phyloP scores from a whole-genome alignment of 2,888 invertebrate genomes.

The Calliphora vomitoria region DNA sequence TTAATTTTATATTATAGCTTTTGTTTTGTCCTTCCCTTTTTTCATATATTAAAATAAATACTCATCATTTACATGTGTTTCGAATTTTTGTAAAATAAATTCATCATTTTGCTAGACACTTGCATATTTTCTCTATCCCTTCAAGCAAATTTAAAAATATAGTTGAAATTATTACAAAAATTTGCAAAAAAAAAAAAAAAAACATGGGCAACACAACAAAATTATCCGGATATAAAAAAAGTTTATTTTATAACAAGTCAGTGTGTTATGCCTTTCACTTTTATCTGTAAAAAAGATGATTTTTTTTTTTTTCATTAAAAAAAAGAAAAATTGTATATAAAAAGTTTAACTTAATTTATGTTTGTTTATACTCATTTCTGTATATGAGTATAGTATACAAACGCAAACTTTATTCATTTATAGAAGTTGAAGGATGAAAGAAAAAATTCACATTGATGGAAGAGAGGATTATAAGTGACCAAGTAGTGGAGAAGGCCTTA shows the following conservation, averaged over 20 bases:
- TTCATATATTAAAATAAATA: not conserved
- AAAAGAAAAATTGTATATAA: constrained; percentile 12
- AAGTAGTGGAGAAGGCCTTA: not conserved
- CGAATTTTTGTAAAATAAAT: constrained; percentile 39
- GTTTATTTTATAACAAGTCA: constrained; percentile 31
- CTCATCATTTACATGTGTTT: constrained; percentile 61
- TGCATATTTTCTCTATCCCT: not conserved
- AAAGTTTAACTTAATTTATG: constrained; percentile 36
- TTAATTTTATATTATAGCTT: not conserved
- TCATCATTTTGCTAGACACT: constrained; percentile 51
- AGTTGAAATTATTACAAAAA: not conserved
- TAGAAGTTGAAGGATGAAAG: not conserved
- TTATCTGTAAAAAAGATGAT: constrained; percentile 47
- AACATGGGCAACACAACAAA: not conserved
- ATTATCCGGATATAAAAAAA: constrained; percentile 20
- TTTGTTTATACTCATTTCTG: constrained; percentile 16
- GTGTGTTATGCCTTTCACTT: constrained; percentile 61
- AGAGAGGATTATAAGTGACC: not conserved
- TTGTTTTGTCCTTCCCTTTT: not conserved
- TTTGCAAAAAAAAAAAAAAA: not conserved
- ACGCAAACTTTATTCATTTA: constrained; percentile 47
- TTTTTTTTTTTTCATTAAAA: not conserved
- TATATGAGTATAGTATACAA: not conserved
- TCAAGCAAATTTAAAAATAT: not conserved
- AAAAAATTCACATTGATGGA: not conserved